These are phyloP conservation scores for Aphyosemion australe DNA, from an alignment of 2,113 vertebrate species.

Conservation along the genomic window DNA sequence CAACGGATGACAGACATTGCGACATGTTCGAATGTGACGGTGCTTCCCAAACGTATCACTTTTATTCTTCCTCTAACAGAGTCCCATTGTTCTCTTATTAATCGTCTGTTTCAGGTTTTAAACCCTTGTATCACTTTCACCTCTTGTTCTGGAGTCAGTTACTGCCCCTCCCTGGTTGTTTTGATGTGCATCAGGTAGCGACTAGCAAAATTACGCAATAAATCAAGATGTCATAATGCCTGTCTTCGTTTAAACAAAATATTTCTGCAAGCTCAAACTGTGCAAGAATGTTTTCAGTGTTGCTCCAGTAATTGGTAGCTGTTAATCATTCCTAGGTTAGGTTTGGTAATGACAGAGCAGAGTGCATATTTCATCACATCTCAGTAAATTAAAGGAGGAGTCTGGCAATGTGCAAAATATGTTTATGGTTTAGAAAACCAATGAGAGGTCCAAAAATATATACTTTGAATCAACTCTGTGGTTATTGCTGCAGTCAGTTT, in stretches of 20 bases:
- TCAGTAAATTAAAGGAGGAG: neutral
- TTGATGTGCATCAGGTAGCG: neutral
- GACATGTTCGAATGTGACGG: neutral
- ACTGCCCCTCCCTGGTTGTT: neutral
- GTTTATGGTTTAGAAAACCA: neutral
- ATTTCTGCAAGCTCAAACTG: neutral
- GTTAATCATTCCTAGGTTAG: neutral
- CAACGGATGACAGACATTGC: no score
- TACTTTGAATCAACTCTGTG: neutral
- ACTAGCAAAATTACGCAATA: neutral
- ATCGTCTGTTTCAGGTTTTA: constrained; percentile 10
- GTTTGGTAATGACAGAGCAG: neutral
- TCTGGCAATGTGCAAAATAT: neutral
- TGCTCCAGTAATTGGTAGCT: neutral
- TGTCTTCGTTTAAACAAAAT: neutral
- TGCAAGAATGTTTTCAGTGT: neutral
- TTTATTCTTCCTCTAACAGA: neutral
- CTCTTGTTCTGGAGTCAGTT: neutral
- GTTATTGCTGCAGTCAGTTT: neutral
- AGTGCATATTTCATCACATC: neutral
- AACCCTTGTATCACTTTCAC: neutral
- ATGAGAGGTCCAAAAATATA: neutral
- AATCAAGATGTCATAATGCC: neutral
- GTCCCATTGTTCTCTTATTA: neutral
- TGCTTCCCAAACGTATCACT: neutral